phyloP scores from a whole-genome alignment of 1,140 invertebrate genomes.

The Drosophila takahashii region DNA sequence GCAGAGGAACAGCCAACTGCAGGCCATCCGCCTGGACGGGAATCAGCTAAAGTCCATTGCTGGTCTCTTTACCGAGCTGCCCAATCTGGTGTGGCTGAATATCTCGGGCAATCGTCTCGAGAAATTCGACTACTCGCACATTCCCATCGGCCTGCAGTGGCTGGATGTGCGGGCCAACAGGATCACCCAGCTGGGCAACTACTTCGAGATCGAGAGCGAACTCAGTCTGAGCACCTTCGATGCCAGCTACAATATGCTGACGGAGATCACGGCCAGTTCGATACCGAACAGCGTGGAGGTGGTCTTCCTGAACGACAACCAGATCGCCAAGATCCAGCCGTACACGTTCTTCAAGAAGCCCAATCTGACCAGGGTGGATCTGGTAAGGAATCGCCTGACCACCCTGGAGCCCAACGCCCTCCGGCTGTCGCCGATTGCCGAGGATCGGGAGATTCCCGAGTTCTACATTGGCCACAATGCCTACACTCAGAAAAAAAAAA shows the following conservation, averaged over 20 bases:
- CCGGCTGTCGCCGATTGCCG: slow-evolving; percentile 91
- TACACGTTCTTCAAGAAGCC: slow-evolving; percentile 97
- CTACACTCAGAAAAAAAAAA: too few relatives aligned
- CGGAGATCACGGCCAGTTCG: slow-evolving; percentile 93
- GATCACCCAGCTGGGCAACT: slow-evolving; percentile 94
- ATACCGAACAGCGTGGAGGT: slow-evolving; percentile 95
- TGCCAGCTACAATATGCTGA: slow-evolving; percentile 93
- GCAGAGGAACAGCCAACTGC: slow-evolving; percentile 92
- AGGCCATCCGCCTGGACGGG: slow-evolving; percentile 94
- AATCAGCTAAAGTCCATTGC: slow-evolving; percentile 94
- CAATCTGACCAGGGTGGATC: slow-evolving; percentile 93
- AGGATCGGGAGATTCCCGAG: slow-evolving; percentile 92
- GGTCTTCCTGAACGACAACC: slow-evolving; percentile 93
- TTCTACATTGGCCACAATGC: slow-evolving; percentile 96
- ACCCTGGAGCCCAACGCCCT: slow-evolving; percentile 94
- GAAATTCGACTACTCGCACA: slow-evolving; percentile 96
- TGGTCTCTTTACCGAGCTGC: slow-evolving; percentile 93
- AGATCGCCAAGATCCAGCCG: slow-evolving; percentile 94
- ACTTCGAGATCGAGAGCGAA: slow-evolving; percentile 94
- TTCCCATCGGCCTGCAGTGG: slow-evolving; percentile 95
- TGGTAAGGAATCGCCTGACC: slow-evolving; percentile 93
- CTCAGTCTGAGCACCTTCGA: slow-evolving; percentile 93
- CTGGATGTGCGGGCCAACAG: slow-evolving; percentile 95
- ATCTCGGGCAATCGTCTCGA: slow-evolving; percentile 95
- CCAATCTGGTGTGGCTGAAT: slow-evolving; percentile 95